A percentile compares a stretch with the other conserved stretches of the same genome.
Evolutionary conservation across 2,888 invertebrate species (phyloP).

Genomic region (Stenotaenia linearis): DNA sequence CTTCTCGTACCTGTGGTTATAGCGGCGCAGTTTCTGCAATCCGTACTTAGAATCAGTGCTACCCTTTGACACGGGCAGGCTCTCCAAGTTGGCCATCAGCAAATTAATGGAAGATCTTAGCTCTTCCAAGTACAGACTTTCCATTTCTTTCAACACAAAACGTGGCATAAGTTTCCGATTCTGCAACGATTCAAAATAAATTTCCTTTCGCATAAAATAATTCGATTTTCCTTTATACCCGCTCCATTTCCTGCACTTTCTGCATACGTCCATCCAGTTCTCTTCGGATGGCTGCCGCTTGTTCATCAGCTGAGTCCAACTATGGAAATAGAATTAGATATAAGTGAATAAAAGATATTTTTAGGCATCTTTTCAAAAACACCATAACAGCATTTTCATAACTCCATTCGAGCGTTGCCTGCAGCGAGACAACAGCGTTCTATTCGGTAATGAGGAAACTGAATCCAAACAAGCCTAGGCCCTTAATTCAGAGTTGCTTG

Average conservation of each 20-base stretch:
- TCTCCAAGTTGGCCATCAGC: constrained; percentile 97
- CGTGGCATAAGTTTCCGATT: constrained; percentile 97
- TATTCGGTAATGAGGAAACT: too few relatives aligned
- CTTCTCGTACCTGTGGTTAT: constrained; percentile 83
- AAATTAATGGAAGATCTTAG: constrained; percentile 94
- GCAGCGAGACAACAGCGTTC: too few relatives aligned
- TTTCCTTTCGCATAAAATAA: background rate
- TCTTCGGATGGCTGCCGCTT: constrained; percentile 97
- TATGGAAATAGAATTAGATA: constrained; percentile 44
- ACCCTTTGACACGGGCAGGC: constrained; percentile 96
- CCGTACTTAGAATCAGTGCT: constrained; percentile 96
- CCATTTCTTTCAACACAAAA: constrained; percentile 99
- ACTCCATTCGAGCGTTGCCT: too few relatives aligned
- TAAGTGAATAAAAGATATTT: too few relatives aligned
- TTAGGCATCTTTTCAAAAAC: too few relatives aligned
- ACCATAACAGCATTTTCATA: too few relatives aligned
- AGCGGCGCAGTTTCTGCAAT: constrained; percentile 94
- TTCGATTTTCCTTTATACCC: constrained; percentile 55
- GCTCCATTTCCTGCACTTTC: constrained; percentile 94
- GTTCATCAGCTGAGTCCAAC: constrained; percentile 98
- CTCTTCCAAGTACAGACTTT: constrained; percentile 97
- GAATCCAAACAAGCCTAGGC: too few relatives aligned
- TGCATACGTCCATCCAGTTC: constrained; percentile 97
- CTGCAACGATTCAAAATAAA: constrained; percentile 50
- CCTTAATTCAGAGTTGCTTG: too few relatives aligned